Evolutionary conservation across 92 coral and sea anemone genomes (phyloP).

Genomic region (Bergia sp.): DNA sequence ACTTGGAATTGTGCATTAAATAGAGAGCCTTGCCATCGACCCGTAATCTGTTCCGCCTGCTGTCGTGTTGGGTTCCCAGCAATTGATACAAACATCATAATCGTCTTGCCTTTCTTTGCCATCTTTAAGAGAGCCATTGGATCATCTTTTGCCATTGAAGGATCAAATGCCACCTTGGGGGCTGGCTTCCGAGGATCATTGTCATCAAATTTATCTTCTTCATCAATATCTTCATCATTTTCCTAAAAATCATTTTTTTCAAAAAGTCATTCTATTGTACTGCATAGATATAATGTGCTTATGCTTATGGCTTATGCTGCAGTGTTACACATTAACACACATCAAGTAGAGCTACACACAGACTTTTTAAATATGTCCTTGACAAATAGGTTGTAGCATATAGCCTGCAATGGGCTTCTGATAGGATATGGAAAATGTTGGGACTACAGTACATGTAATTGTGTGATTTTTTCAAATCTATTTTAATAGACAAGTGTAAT

Average conservation of each 20-base stretch:
- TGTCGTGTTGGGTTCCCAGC: constrained; percentile 75
- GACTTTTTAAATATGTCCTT: too few relatives aligned
- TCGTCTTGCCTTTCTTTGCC: constrained; percentile 91
- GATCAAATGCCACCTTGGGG: constrained; percentile 82
- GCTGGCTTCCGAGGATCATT: constrained; percentile 92
- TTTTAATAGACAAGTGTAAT: too few relatives aligned
- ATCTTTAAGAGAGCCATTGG: constrained; percentile 78
- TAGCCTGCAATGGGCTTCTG: too few relatives aligned
- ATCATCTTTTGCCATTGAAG: constrained; percentile 77
- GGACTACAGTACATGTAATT: too few relatives aligned
- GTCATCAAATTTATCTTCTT: constrained; percentile 92
- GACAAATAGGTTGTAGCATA: too few relatives aligned
- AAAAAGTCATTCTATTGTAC: too few relatives aligned
- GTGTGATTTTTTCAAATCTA: too few relatives aligned
- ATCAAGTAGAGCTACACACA: too few relatives aligned
- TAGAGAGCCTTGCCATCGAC: constrained; percentile 88
- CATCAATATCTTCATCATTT: constrained; percentile 87
- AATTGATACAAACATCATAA: constrained; percentile 89
- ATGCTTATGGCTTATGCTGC: too few relatives aligned
- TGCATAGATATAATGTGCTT: too few relatives aligned
- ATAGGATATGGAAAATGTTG: too few relatives aligned
- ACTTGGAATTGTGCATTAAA: constrained; percentile 95
- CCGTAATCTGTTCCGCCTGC: constrained; percentile 77
- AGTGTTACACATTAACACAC: too few relatives aligned
- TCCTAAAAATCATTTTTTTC: constrained; percentile 53